Base-by-base conservation (phyloP, 2,888 invertebrate genomes). In the Nysson spinosus region DNA sequence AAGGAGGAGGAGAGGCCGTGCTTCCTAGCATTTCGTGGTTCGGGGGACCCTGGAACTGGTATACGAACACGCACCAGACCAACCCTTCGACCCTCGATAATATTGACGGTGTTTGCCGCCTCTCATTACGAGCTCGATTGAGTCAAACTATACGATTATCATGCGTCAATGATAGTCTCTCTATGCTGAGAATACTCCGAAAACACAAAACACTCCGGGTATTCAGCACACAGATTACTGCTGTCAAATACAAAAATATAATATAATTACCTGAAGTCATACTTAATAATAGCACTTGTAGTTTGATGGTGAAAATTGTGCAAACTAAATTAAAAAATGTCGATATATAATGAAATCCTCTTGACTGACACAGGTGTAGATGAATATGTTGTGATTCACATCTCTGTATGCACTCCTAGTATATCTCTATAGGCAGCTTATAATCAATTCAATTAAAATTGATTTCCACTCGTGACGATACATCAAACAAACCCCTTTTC, bases 111-210 rank as follows among this genome's bases (percentile, higher is more conserved):
- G 82, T 85, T 86, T 83, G 84, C 85, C 83, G 83, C 78, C 80
- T 83, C 78, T 78, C 80, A 85, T 85, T 85, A 83, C 77, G 72
- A 75, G 79, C 81, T 82, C 83, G 83, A 85, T 84, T 81, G 83
- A 80, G 71, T 75, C 76, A 65, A 79, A 78, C 82, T 81, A 83
- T 80, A 79, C 83, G 85, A 84, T 85, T 85, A 85, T 79, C 79
- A 77, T 81, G 81, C 83, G 82, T 83, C 83, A 84, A 70, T 78
- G 84, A 80, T 78, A 79, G 69, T 68, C 72, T 37, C 47, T 58
- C 51, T 52, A 54, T 34, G 26, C 16, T 28, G 22, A n/a, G 42
- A 24, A 16, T 34, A 12, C 34, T 12, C 14, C 7, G n/a, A n/a
- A n/a, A n/a, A n/a, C n/a, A n/a, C n/a, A n/a, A n/a, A n/a, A n/a